Percentiles rank a stretch among this genome's conserved stretches.
phyloP scores from a whole-genome alignment of 2,888 invertebrate genomes.

The Xestobium rufovillosum region DNA sequence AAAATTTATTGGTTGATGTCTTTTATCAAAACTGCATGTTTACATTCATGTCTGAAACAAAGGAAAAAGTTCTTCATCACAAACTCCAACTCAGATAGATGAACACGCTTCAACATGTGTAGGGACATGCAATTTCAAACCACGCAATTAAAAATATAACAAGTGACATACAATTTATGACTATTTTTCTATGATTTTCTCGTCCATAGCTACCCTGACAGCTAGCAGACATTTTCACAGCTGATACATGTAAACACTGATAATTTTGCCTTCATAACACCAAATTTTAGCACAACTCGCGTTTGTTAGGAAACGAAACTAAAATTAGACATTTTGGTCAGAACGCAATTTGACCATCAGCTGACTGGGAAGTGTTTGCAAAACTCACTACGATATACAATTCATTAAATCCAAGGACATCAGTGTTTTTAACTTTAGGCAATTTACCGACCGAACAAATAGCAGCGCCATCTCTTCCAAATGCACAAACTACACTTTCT shows the following conservation, averaged over 20 bases:
- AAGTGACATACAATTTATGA: slow-evolving; percentile 30
- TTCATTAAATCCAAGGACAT: slow-evolving; percentile 24
- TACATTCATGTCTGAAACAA: slow-evolving; percentile 14
- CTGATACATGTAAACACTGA: slow-evolving; percentile 30
- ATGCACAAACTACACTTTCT: too few relatives aligned
- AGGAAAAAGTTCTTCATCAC: slow-evolving; percentile 10
- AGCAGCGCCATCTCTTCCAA: too few relatives aligned
- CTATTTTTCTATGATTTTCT: slow-evolving; percentile 31
- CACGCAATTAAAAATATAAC: slow-evolving; percentile 8
- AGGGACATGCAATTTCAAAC: too few relatives aligned
- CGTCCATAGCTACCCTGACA: slow-evolving; percentile 32
- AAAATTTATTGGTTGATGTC: too few relatives aligned
- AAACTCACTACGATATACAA: slow-evolving; percentile 23
- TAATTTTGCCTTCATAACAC: slow-evolving; percentile 9
- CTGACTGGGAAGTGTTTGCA: slow-evolving; percentile 36
- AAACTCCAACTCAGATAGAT: too few relatives aligned
- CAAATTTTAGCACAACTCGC: background rate
- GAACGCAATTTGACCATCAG: slow-evolving; percentile 36
- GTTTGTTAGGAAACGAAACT: slow-evolving; percentile 15
- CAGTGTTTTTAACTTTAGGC: background rate
- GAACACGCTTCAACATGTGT: too few relatives aligned
- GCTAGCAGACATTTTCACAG: slow-evolving; percentile 40
- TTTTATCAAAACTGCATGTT: slow-evolving; percentile 1
- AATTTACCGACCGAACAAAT: too few relatives aligned
- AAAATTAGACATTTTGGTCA: slow-evolving; percentile 32